A percentile compares a stretch with the other conserved stretches of the same genome.
These are phyloP conservation scores for Baronia brevicornis DNA, from an alignment of 2,888 invertebrate species.

Conservation along the genomic window DNA sequence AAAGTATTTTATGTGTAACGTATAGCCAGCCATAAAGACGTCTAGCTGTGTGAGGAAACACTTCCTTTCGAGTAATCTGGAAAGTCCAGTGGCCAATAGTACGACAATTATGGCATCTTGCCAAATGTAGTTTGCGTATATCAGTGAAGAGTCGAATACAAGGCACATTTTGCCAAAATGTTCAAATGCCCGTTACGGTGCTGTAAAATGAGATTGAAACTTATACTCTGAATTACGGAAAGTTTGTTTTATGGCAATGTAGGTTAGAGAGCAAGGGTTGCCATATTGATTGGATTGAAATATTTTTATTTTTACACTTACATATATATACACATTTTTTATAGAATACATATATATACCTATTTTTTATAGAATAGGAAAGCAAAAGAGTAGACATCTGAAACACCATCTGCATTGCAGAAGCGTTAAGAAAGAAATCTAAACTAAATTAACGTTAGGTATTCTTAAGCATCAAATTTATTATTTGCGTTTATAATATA, in stretches of 20 bases:
- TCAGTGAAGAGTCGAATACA: conserved; percentile 43
- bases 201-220: conserved; percentile 34
- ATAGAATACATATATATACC: no score
- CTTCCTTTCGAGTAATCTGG: conserved; percentile 42
- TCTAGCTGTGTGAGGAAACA: conserved; percentile 45
- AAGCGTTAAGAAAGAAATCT: no score
- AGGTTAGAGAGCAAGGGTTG: no score
- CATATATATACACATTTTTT: no score
- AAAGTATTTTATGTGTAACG: conserved; percentile 33
- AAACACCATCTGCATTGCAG: no score
- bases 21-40: conserved; percentile 47
- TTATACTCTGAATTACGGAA: conserved; percentile 26
- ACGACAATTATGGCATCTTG: conserved; percentile 53
- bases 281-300: no score
- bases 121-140: conserved; percentile 55
- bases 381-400: no score
- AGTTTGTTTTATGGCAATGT: conserved; percentile 35
- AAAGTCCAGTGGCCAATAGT: conserved; percentile 41
- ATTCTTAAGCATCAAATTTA: no score
- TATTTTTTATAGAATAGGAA: no score
- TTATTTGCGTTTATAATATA: no score
- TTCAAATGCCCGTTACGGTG: conserved; percentile 40
- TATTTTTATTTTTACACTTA: no score
- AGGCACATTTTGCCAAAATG: conserved; percentile 55
- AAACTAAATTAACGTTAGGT: no score